A percentile compares a stretch with the other conserved stretches of the same genome.
Evolutionary conservation across 2,797 vertebrate species (phyloP).

Genomic region (Hephaestus fuliginosus): DNA sequence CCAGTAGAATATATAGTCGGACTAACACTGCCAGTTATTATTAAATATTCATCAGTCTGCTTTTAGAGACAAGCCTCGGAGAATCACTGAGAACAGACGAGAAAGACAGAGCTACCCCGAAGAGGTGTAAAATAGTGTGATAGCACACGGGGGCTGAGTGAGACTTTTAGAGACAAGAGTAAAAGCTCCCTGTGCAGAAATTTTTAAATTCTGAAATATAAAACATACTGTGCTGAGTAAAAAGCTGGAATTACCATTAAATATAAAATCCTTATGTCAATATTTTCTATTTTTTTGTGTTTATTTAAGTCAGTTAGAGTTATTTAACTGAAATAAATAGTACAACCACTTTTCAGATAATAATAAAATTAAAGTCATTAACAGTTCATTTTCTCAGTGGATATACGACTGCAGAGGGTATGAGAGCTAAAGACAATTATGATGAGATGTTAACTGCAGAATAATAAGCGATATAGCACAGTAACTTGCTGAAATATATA

Average conservation of each 20-base stretch:
- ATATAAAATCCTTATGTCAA: not conserved
- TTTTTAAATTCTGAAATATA: conserved; percentile 45
- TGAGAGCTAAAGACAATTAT: conserved; percentile 18
- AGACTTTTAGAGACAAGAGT: conserved; percentile 43
- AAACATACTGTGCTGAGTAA: conserved; percentile 18
- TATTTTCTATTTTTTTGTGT: conserved; percentile 9
- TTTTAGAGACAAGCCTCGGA: conserved; percentile 65
- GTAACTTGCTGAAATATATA: conserved; percentile 37
- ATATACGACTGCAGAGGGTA: not conserved
- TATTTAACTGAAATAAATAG: conserved; percentile 4
- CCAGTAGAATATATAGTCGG: conserved; percentile 34
- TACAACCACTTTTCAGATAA: not conserved
- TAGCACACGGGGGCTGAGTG: conserved; percentile 38
- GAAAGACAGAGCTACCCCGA: conserved; percentile 24
- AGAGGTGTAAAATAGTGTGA: conserved; percentile 51
- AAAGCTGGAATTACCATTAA: conserved; percentile 23
- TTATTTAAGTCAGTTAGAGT: not conserved
- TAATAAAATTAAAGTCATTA: not conserved
- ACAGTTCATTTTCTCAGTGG: not conserved
- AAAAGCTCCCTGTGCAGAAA: conserved; percentile 18
- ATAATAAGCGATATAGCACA: conserved; percentile 22
- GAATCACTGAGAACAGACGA: conserved; percentile 40
- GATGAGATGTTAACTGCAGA: conserved; percentile 25
- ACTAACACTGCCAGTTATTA: conserved; percentile 47
- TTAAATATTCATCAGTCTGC: conserved; percentile 76